Percentiles rank a stretch among this genome's conserved stretches.
These are phyloP conservation scores for Opisthocomus hoazin DNA, from an alignment of 2,113 vertebrate genomes.

Conservation along the genomic window DNA sequence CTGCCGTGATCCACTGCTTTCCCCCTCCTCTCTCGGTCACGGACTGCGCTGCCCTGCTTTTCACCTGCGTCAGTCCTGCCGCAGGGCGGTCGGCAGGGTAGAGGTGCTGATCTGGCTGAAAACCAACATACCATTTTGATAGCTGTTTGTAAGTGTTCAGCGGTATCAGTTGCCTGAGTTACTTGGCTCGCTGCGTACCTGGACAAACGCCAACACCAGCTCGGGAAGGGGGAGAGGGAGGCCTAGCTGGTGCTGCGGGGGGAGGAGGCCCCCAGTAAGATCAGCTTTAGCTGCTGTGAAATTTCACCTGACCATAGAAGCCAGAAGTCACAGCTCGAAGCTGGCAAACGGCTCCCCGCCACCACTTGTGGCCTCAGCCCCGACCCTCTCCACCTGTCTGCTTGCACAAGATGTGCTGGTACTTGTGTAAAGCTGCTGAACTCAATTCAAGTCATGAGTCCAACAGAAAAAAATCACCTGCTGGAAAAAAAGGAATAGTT, in stretches of 20 bases:
- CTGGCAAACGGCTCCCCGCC: too few species aligned
- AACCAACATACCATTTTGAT: rapidly evolving
- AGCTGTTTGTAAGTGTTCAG: background rate
- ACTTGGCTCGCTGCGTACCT: background rate
- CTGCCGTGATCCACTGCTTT: background rate
- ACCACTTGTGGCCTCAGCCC: background rate
- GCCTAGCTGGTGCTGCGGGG: rapidly evolving
- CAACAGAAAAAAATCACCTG: background rate
- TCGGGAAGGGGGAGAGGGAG: background rate
- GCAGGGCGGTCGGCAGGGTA: background rate
- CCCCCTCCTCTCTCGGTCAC: background rate
- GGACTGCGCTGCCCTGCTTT: background rate
- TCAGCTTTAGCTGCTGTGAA: background rate
- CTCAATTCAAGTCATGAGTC: background rate
- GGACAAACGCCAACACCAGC: background rate
- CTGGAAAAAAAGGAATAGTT: background rate
- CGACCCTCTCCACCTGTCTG: background rate
- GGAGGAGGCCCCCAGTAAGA: rapidly evolving
- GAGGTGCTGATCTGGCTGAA: background rate
- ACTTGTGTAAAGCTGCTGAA: background rate
- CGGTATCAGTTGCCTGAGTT: background rate
- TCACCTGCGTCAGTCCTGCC: background rate
- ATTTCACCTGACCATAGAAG: background rate
- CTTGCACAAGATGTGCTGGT: background rate
- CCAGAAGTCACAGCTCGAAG: background rate